Evolutionary conservation across 2,888 invertebrate species (phyloP), one percentile per base, ranked within the genome.

Genomic region (Tiphia femorata): DNA sequence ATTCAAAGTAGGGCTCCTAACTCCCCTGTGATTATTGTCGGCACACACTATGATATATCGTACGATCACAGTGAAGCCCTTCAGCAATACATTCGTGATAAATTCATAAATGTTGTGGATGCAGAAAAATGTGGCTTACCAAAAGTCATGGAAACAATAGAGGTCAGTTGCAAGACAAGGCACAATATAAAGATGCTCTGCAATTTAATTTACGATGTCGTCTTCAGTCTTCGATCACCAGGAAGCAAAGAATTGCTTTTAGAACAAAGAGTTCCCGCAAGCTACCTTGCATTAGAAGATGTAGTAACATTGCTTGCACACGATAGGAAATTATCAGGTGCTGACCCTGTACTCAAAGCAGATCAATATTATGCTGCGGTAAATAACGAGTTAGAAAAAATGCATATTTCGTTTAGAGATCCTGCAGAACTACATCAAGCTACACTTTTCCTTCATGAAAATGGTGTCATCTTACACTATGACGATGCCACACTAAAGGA

Each of bases 121-220:
- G 96, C 97, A 0, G 97, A 98, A 80, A 98, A 98, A 84, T 91
- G 95, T 65, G 98, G 98, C 0, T 85, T 99, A 29, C 98, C 99
- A 0, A 87, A 95, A 40, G 97, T 98, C 0, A 87, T 97, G 71
- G 96, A 96, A 80, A 93, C 96, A 0, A 90, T 97, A 19, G 96
- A 98, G 87, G 93, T 98, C 16, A 92, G 92, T 77, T 93, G 93
- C 81, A 94, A 92, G 77, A 95, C 94, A 0, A 87, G 94, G 0
- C 94, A 96, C 82, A 97, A 98, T 80, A 91, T 98, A 37, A 91
- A 93, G 50, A 87, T 95, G 62, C 85, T 98, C 1, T 95, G 96
- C 21, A 95, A 96, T 84, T 88, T 96, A 29, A 92, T 98, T 47
- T 98, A 98, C 82, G 95, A 96, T 41, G 94, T 95, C 0, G 97